phyloP scores from a whole-genome alignment of 1,140 invertebrate species.

The Antheraea mylitta region DNA sequence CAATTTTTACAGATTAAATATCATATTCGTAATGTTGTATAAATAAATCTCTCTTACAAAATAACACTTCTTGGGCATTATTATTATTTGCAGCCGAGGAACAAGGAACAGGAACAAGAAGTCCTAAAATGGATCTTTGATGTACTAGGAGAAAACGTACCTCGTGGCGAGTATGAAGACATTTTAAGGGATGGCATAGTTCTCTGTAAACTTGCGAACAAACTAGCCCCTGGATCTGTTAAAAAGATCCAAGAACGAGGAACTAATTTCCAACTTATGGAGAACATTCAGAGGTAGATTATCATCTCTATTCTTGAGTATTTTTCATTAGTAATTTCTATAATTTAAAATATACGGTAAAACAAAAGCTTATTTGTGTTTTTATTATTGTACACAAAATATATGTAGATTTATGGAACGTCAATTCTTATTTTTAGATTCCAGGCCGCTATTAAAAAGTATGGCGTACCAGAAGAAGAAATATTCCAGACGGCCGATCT shows the following conservation, averaged over 20 bases:
- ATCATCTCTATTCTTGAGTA: neutral
- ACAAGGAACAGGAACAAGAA: conserved; percentile 95
- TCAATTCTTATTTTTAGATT: conserved; percentile 81
- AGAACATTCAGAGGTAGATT: conserved; percentile 93
- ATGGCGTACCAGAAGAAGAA: conserved; percentile 97
- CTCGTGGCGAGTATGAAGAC: conserved; percentile 92
- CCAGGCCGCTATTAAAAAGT: conserved; percentile 94
- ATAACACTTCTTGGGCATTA: neutral
- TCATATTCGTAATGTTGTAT: too few relatives aligned
- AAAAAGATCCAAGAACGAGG: conserved; percentile 98
- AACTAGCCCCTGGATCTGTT: conserved; percentile 95
- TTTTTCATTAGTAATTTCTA: neutral
- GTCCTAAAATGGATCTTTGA: conserved; percentile 80
- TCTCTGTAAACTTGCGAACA: conserved; percentile 97
- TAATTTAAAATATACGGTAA: neutral
- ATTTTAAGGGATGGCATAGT: conserved; percentile 95
- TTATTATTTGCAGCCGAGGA: conserved; percentile 82
- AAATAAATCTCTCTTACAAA: neutral
- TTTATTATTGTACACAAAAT: neutral
- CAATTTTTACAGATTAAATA: too few relatives aligned
- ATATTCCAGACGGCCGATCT: conserved; percentile 99
- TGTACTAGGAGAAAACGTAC: conserved; percentile 93
- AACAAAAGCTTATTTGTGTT: neutral
- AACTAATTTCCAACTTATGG: conserved; percentile 99
- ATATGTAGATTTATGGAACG: neutral